phyloP scores from a whole-genome alignment of 2,797 vertebrate species.

The Chromobotia macracanthus region DNA sequence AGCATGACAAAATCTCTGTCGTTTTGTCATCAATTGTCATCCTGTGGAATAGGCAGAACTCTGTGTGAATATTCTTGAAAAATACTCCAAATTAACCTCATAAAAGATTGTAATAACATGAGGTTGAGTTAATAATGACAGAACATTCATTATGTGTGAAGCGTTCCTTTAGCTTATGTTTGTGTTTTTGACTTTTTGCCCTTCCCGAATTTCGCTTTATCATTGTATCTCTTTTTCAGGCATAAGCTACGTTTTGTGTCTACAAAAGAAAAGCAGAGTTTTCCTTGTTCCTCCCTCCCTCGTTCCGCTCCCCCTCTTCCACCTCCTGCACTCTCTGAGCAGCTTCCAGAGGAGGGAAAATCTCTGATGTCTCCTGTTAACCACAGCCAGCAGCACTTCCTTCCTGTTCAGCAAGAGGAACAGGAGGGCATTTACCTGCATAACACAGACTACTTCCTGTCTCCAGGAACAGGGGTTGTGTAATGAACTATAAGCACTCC shows the following conservation, averaged over 20 bases:
- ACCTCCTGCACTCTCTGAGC: conserved; percentile 17
- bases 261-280: conserved; percentile 61
- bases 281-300: conserved; percentile 26
- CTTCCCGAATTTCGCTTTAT: not conserved
- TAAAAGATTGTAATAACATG: no score
- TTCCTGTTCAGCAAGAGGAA: conserved; percentile 17
- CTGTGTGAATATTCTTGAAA: no score
- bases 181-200: no score
- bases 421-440: conserved; percentile 67
- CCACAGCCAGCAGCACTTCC: conserved; percentile 33
- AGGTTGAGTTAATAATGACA: no score
- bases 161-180: no score
- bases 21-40: no score
- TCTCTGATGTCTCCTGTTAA: conserved; percentile 57
- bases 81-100: no score
- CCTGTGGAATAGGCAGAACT: no score
- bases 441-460: conserved; percentile 76
- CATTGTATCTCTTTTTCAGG: conserved; percentile 58
- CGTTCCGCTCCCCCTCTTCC: conserved; percentile 17
- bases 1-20: no score
- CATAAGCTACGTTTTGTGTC: conserved; percentile 61
- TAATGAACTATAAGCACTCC: not conserved
- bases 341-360: conserved; percentile 59
- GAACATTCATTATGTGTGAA: no score
- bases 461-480: conserved; percentile 41